Evolutionary conservation across 2,113 vertebrate genomes (phyloP).

Genomic region (Sigmodon hispidus): DNA sequence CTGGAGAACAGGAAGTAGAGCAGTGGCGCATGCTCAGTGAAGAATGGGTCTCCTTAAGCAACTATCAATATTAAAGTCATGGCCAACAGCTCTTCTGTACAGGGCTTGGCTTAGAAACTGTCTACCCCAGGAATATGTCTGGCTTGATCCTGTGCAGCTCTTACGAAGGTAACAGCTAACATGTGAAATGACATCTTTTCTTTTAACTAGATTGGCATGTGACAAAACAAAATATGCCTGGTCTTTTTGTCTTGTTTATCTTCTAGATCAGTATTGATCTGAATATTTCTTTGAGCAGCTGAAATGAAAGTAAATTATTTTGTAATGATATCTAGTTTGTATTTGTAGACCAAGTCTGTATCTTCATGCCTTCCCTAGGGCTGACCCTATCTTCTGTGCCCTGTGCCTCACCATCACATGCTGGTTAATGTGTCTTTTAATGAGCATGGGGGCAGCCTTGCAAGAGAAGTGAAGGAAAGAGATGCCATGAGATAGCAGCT

Average conservation of each 20-base stretch:
- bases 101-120: background rate
- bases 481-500: background rate
- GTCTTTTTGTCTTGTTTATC: background rate
- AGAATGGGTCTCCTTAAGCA: background rate
- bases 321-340: background rate
- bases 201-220: rapidly evolving
- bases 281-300: background rate
- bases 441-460: background rate
- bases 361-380: too few species aligned
- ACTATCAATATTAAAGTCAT: too few species aligned
- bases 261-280: background rate
- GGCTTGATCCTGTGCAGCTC: background rate
- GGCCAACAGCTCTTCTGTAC: background rate
- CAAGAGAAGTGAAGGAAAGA: background rate
- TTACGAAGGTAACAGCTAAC: background rate
- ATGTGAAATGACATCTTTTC: background rate
- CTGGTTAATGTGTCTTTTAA: background rate
- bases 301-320: background rate
- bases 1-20: too few species aligned
- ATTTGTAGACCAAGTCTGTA: background rate
- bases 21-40: background rate
- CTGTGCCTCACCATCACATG: background rate
- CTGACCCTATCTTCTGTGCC: background rate
- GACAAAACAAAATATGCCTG: background rate
- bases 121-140: background rate